Conservation (phyloP, 2,888 invertebrate genomes). For the Eupithecia inturbata region DNA sequence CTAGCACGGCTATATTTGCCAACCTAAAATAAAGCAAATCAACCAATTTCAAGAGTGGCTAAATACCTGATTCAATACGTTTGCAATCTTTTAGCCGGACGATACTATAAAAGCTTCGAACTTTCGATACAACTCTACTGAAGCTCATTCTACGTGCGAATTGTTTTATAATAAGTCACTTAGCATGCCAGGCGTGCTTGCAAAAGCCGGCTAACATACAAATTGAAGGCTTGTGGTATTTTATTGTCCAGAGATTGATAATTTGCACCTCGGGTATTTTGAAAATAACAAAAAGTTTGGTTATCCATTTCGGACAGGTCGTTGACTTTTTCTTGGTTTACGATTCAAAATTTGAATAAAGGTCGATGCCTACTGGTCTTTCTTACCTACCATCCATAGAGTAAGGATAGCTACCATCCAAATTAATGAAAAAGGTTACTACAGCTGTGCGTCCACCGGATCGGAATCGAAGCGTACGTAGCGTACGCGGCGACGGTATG, state of each 20-base stretch:
- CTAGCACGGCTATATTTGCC: not conserved
- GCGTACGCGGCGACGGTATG: no score
- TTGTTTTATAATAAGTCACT: constrained; percentile 47
- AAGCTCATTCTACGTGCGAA: constrained; percentile 44
- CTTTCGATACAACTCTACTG: constrained; percentile 9
- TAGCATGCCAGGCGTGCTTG: constrained; percentile 44
- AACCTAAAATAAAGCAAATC: not conserved
- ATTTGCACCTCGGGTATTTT: constrained; percentile 12
- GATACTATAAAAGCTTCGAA: not conserved
- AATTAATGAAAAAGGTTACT: not conserved
- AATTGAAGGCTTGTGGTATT: constrained; percentile 41
- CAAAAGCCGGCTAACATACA: constrained; percentile 43
- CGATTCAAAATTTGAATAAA: not conserved
- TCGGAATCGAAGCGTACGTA: no score
- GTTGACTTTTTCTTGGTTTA: constrained; percentile 9
- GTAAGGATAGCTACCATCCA: not conserved
- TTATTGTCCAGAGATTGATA: constrained; percentile 27
- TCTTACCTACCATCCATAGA: not conserved
- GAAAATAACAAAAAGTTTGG: constrained; percentile 10
- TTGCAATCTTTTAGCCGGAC: not conserved
- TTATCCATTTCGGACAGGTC: constrained; percentile 11
- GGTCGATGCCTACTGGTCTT: not conserved
- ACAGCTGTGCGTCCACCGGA: no score
- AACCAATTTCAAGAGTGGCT: not conserved
- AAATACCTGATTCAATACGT: not conserved